phyloP scores from a whole-genome alignment of 2,113 vertebrate genomes.

The Hirundichthys speculiger region DNA sequence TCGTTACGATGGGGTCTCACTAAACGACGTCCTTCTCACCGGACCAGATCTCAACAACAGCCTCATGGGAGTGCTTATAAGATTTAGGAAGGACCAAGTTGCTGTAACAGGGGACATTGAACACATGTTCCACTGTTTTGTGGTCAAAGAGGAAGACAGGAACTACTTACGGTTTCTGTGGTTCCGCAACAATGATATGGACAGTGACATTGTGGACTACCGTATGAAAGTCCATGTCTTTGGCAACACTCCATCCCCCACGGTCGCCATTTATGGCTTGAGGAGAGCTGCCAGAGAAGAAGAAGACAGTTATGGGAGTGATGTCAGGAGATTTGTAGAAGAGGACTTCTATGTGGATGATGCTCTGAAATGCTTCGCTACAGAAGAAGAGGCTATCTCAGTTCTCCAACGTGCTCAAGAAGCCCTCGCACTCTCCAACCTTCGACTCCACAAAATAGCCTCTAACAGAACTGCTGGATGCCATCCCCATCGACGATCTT shows the following conservation, averaged over 20 bases:
- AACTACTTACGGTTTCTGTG: background rate
- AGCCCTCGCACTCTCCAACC: background rate
- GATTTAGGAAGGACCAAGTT: background rate
- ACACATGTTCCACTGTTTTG: too few species aligned
- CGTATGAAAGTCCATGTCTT: too few species aligned
- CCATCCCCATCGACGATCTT: background rate
- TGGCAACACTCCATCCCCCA: background rate
- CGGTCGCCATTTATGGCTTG: too few species aligned
- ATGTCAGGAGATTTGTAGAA: background rate
- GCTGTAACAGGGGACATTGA: too few species aligned
- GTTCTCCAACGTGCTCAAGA: background rate
- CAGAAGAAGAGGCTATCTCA: background rate
- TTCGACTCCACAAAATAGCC: background rate
- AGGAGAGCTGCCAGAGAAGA: background rate
- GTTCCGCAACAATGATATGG: background rate
- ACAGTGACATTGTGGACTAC: fast-evolving
- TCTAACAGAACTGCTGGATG: background rate
- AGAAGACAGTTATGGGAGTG: background rate
- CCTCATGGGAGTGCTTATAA: background rate
- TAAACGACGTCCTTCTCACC: background rate
- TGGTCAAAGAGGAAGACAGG: too few species aligned
- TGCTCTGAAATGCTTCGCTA: background rate
- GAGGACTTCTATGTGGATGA: background rate
- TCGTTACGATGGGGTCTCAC: background rate
- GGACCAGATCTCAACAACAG: conserved; percentile 17